Conservation (phyloP, 2,888 invertebrate species). For the Allolobophora icterica region DNA sequence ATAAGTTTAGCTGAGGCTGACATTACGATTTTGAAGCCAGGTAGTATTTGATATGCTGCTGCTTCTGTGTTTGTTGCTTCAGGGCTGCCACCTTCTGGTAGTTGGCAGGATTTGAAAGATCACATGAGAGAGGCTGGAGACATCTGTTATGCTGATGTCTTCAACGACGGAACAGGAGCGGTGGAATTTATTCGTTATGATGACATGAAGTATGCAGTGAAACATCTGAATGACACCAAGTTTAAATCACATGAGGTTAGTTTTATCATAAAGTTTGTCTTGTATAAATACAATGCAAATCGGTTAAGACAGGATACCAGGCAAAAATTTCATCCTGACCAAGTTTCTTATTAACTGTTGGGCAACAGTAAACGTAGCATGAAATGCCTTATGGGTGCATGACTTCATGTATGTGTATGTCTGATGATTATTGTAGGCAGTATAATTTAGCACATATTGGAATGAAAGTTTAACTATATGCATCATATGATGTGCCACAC, state of each 20-base stretch:
- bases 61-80: not conserved
- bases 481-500: too few species aligned
- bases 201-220: constrained; percentile 99
- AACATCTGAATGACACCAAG: constrained; percentile 95
- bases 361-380: too few species aligned
- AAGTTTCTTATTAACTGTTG: too few species aligned
- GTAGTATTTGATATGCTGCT: not conserved
- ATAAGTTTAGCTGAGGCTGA: not conserved
- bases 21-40: not conserved
- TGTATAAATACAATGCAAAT: not conserved
- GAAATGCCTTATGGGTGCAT: too few species aligned
- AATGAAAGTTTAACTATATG: too few species aligned
- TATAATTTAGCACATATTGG: too few species aligned
- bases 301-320: too few species aligned
- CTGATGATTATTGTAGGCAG: too few species aligned
- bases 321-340: too few species aligned
- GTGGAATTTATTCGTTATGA: constrained; percentile 96
- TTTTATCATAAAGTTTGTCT: not conserved
- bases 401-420: too few species aligned
- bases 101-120: constrained; percentile 96
- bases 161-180: constrained; percentile 97
- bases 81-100: constrained; percentile 82
- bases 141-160: constrained; percentile 97
- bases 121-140: constrained; percentile 99
- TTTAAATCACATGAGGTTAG: constrained; percentile 96